Base-by-base conservation (phyloP, 2,888 invertebrate genomes). In the Drosophila colorata region DNA sequence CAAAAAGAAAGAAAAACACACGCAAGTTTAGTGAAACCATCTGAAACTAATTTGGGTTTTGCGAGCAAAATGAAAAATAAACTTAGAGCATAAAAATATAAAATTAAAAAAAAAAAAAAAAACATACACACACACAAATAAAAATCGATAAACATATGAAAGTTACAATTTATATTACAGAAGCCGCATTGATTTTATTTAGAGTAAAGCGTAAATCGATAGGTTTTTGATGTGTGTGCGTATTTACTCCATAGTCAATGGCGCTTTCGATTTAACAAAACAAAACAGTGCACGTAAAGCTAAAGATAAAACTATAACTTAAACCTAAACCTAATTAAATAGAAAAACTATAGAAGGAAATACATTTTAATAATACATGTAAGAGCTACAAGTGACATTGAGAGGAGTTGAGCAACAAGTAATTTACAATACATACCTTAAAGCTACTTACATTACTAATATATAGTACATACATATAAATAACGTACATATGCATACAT, bases 401-500 rank as follows among this genome's bases (percentile, higher is more conserved):
- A 59, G 38, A 43, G 38, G 35, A 48, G 59, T 69, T 61, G 74
- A 76, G 75, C 69, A 70, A 75, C 49, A 77, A 76, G 68, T 78
- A 69, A 82, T 76, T 76, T 87, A 82, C 77, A 68, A 60, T 68
- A 68, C 72, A 75, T 88, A 87, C 82, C 59, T 69, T 82, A 88
- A 78, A 69, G 69, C 83, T 82, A 88, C 79, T 79, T 83, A 87
- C 70, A 85, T 71, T 67, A 80, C 64, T 64, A 69, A 79, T 47
- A 71, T 31, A 57, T 40, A 33, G 33, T 33, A 33, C 33, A 33
- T 33, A 33, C 33, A 33, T 33, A 33, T 33, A 33, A 33, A 33
- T 33, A 33, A 33, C 33, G 37, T 52, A 72, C 31, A 47, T 59
- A 61, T 63, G 16, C 41, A 56, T 55, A 65, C 31, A 41, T 60